Base-by-base conservation (phyloP, 2,113 vertebrate genomes). In the Ifrita kowaldi region DNA sequence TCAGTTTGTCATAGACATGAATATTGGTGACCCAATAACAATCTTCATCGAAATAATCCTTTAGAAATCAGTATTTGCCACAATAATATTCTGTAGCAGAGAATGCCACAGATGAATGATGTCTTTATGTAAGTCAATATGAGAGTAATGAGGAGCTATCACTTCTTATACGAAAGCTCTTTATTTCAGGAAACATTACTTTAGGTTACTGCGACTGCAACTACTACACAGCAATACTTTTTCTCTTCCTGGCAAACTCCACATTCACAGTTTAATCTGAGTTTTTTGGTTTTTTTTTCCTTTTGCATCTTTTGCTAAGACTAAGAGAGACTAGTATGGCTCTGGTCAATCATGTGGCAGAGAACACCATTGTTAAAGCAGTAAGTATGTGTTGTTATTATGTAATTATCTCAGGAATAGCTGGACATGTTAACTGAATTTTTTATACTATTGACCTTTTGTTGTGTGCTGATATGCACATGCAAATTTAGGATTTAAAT, bases 351-450 rank as follows among this genome's bases (percentile, higher is more conserved):
- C 10, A 23, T 27, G 18, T 1, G 10, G 3, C 32, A 76, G 16
- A 79, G 32, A 76, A n/a, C 4, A 71, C 7, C 0, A 0, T 10
- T 73, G 32, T 16, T 52, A 68, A 67, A 64, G 6, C 9, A 64
- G 10, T 10, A 47, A 69, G 0, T 19, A 27, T 33, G 3, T 28
- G 26, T 42, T 53, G 37, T 62, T 3, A 71, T 53, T 44, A 12
- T 10, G 28, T 46, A 74, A 91, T 63, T 35, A 10, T 64, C 63
- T 52, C 53, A 75, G 28, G 21, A 59, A 35, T 18, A 67, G 6
- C 6, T 39, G 35, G 20, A 87, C 10, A 37, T 0, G 0, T 22
- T 78, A 63, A 37, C 15, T 53, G 17, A 50, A 3, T 27, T 85
- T 74, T 91, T 80, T 21, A 13, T 2, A 46, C 26, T 32, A 7